Evolutionary conservation across 2,888 invertebrate species (phyloP), one percentile per base, ranked within the genome.

Genomic region (Esperia sulphurella): DNA sequence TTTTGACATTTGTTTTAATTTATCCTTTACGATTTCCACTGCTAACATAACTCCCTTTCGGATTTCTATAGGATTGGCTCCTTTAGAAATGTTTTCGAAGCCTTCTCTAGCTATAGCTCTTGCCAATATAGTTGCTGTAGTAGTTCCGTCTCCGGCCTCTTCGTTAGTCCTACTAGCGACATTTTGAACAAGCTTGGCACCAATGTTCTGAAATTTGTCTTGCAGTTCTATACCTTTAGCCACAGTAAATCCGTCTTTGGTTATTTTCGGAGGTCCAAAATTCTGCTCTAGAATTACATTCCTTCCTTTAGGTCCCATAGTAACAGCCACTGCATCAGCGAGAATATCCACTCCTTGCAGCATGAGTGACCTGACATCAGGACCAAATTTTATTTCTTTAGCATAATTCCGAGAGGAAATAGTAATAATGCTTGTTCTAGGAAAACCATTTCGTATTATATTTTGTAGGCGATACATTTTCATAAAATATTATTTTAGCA

Each of bases 151-250:
- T 9, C 99, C 99, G 57, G 99, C 98, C 83, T 98, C 98, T 83
- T 99, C 99, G 67, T 99, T 99, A 0, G 99, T 98, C 80, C 98
- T 99, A 80, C 97, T 97, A n/a, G 99, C 99, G 46, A 99, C 99
- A 88, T 99, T 98, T 88, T 98, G 98, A 1, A 99, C 98, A 43
- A 99, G 89, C 75, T 95, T 97, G 8, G 99, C 99, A 48, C 99
- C 99, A 77, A 99, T 95, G 76, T 99, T 99, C 89, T 99, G 98
- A 86, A 97, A 98, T 87, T 97, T 99, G 83, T 99, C 98, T 84
- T 97, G 96, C 31, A 99, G 90, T 78, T 99, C 99, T 60, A 99
- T 95, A 37, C 97, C 95, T 89, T 99, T 99, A 13, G 99, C 99
- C 9, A 99, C 99, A 0, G 99, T 99, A 0, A 99, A 99, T 54